Conservation (phyloP, 2,888 invertebrate species). For the Ichneumoninae sp. region DNA sequence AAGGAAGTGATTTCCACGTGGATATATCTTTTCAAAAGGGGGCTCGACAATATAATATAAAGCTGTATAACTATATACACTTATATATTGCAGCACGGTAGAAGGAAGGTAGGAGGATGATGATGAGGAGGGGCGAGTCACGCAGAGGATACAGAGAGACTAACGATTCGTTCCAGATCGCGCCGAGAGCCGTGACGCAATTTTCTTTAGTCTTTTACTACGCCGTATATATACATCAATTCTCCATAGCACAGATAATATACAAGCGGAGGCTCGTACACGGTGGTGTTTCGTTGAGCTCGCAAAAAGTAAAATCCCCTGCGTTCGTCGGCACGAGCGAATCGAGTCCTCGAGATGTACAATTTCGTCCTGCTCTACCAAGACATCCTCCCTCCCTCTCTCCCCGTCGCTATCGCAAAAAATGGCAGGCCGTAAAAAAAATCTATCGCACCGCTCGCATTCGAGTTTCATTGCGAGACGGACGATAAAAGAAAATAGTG, state of each 20-base stretch:
- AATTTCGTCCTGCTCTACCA: constrained; percentile 19
- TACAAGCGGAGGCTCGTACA: constrained; percentile 18
- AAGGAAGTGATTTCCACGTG: constrained; percentile 63
- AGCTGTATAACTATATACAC: constrained; percentile 20
- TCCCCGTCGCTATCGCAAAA: constrained; percentile 23
- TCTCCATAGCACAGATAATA: constrained; percentile 43
- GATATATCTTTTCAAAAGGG: constrained; percentile 38
- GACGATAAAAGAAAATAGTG: constrained; percentile 44
- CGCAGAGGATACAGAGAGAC: constrained; percentile 32
- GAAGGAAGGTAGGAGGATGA: constrained; percentile 42
- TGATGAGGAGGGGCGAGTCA: constrained; percentile 51
- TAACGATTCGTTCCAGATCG: constrained; percentile 71
- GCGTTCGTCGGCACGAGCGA: constrained; percentile 52
- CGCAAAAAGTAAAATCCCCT: constrained; percentile 41
- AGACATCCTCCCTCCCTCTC: background rate
- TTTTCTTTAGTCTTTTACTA: constrained; percentile 62
- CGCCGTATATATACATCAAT: constrained; percentile 6
- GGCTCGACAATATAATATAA: constrained; percentile 40
- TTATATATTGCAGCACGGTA: constrained; percentile 15
- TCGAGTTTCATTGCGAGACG: background rate
- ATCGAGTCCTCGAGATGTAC: constrained; percentile 19
- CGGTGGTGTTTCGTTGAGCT: constrained; percentile 25
- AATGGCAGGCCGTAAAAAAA: constrained; percentile 11
- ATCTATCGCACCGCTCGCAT: constrained; percentile 28
- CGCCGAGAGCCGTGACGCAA: constrained; percentile 68